Evolutionary conservation across 2,888 invertebrate genomes (phyloP), one percentile per base, ranked within the genome.

Genomic region (Ennomos erosarius): DNA sequence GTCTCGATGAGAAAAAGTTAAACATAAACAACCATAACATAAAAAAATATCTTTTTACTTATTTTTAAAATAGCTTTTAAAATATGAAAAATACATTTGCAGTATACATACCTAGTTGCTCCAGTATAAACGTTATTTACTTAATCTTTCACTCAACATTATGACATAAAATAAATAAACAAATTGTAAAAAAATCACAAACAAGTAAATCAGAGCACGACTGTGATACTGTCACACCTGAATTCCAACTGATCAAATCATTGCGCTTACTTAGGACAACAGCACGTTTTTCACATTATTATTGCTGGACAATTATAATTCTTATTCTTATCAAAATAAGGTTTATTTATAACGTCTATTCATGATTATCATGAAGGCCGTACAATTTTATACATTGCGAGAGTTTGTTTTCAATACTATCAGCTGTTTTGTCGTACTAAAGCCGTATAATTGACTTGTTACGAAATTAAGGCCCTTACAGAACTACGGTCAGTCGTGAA

Each of bases 161-260:
- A 26, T 26, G 26, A 26, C 5, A 1, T 6, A 16, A 16, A 16
- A 16, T 16, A 16, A 26, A 26, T 6, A 26, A 26, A 26, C 26
- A 26, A 26, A 3, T 26, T n/a, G n/a, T 2, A 33, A 39, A 16
- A 10, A 36, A 34, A 16, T 36, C n/a, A 11, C 3, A 45, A 44
- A 40, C 9, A 33, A 43, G 11, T 43, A 26, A 26, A 26, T 26
- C 26, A 26, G 6, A 6, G 6, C 26, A 39, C 9, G 58, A 38
- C 49, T 37, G 53, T 58, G 16, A 48, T 48, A 48, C 48, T 38
- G 13, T 52, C 59, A 53, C 62, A 59, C 52, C 50, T 59, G 62
- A 51, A 55, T 45, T 49, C 58, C 52, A 42, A 62, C 62, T 62
- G 62, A 55, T 59, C 62, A 53, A 55, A 46, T 39, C 16, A 49